A percentile compares a stretch with the other conserved stretches of the same genome.
Conservation (phyloP, 2,113 vertebrate species). For the Hystrix brachyura region DNA sequence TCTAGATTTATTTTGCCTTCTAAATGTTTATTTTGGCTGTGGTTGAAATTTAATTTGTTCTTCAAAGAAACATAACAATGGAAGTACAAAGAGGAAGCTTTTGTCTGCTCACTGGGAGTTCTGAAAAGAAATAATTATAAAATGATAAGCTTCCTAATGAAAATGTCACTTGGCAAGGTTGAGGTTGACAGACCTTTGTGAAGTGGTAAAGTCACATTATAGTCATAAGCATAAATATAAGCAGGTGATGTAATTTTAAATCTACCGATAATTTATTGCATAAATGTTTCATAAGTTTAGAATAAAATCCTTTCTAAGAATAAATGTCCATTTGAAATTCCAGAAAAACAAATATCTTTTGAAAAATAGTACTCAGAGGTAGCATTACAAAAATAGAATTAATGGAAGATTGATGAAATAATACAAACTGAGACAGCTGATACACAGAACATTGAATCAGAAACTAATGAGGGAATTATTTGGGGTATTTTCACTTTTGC, state of each 20-base stretch:
- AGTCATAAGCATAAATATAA: slow-evolving; percentile 86
- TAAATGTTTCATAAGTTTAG: slow-evolving; percentile 86
- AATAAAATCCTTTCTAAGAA: slow-evolving; percentile 85
- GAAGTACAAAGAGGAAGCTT: slow-evolving; percentile 87
- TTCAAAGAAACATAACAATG: slow-evolving; percentile 90
- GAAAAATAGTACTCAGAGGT: slow-evolving; percentile 70
- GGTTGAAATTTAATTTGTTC: slow-evolving; percentile 89
- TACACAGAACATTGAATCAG: slow-evolving; percentile 51
- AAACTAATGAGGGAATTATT: slow-evolving; percentile 71
- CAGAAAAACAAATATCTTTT: slow-evolving; percentile 71
- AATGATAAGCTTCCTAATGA: slow-evolving; percentile 91
- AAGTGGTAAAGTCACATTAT: slow-evolving; percentile 87
- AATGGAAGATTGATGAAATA: slow-evolving; percentile 84
- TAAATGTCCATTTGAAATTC: slow-evolving; percentile 44
- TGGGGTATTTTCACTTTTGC: slow-evolving; percentile 31
- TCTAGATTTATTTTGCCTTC: slow-evolving; percentile 87
- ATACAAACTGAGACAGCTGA: slow-evolving; percentile 75
- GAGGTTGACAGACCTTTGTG: slow-evolving; percentile 87
- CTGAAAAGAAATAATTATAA: slow-evolving; percentile 91
- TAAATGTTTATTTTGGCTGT: slow-evolving; percentile 89
- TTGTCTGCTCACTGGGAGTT: slow-evolving; percentile 88
- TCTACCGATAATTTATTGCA: slow-evolving; percentile 87
- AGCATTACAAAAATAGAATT: slow-evolving; percentile 77
- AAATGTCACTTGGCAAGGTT: slow-evolving; percentile 90
- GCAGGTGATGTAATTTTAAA: slow-evolving; percentile 87